Evolutionary conservation across 2,888 invertebrate species (phyloP).

Genomic region (Digitonthophagus gazella): DNA sequence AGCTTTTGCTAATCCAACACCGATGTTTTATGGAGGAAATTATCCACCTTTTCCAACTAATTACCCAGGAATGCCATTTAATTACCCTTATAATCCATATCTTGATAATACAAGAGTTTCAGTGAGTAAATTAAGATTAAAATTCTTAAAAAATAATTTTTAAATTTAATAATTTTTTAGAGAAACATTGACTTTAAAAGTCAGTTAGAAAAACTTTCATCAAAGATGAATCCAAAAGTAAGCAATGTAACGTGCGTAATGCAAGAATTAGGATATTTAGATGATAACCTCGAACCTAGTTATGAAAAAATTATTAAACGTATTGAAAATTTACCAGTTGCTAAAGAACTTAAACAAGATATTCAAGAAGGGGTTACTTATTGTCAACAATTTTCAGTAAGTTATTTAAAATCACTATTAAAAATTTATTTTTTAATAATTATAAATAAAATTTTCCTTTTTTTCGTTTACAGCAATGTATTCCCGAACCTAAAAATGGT

Average conservation of each 20-base stretch:
- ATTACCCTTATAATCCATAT: constrained; percentile 45
- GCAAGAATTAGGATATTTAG: constrained; percentile 69
- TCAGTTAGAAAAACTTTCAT: constrained; percentile 60
- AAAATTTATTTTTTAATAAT: constrained; percentile 11
- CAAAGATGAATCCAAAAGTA: constrained; percentile 55
- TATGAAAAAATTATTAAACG: constrained; percentile 62
- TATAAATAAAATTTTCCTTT: neutral
- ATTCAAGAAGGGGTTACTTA: constrained; percentile 66
- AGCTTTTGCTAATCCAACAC: constrained; percentile 51
- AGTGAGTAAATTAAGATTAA: constrained; percentile 50
- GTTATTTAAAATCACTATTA: constrained; percentile 33
- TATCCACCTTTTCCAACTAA: constrained; percentile 33
- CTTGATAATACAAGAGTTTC: constrained; percentile 55
- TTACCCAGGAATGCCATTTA: constrained; percentile 39
- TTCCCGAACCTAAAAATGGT: constrained; percentile 64
- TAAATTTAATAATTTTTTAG: constrained; percentile 44
- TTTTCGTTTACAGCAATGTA: constrained; percentile 61
- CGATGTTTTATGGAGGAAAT: constrained; percentile 44
- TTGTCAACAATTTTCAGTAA: constrained; percentile 69
- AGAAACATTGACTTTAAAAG: constrained; percentile 61
- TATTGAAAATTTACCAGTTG: constrained; percentile 61
- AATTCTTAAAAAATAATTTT: neutral
- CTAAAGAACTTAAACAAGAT: constrained; percentile 61
- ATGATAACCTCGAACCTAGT: constrained; percentile 65
- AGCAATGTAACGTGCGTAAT: constrained; percentile 69